Percentiles rank a stretch among this genome's conserved stretches.
Evolutionary conservation across 1,140 invertebrate genomes (phyloP).

Genomic region (Ceratina australensis): DNA sequence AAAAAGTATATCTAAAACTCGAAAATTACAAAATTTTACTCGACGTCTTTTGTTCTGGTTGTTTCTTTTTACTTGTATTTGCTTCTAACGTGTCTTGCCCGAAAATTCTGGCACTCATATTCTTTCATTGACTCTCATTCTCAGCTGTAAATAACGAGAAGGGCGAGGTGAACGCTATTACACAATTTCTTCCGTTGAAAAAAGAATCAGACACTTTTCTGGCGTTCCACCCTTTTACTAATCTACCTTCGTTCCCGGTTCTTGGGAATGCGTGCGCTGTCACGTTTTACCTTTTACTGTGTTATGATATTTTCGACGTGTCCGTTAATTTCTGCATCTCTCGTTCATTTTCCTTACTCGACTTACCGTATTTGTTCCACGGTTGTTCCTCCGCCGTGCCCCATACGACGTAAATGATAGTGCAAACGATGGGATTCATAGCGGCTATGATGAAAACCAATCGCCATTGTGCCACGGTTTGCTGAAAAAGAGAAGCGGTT

Average conservation of each 20-base stretch:
- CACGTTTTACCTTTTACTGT: not conserved
- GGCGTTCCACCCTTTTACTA: not conserved
- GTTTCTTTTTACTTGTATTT: not conserved
- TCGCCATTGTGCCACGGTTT: conserved; percentile 85
- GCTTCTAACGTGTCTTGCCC: not conserved
- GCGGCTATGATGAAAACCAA: conserved; percentile 83
- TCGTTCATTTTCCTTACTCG: conserved; percentile 21
- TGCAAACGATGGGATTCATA: conserved; percentile 79
- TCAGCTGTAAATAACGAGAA: not conserved
- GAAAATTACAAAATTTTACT: not conserved
- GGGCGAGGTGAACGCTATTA: not conserved
- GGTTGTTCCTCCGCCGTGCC: conserved; percentile 82
- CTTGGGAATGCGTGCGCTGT: not conserved
- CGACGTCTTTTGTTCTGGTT: not conserved
- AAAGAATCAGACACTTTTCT: not conserved
- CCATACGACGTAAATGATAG: conserved; percentile 81
- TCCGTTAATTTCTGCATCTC: conserved; percentile 46
- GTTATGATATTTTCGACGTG: no score
- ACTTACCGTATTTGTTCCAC: conserved; percentile 80
- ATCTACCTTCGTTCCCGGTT: not conserved
- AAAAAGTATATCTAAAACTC: not conserved
- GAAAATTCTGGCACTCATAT: not conserved
- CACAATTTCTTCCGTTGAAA: not conserved
- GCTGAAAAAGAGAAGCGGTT: conserved; percentile 76
- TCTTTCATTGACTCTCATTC: not conserved